phyloP scores from a whole-genome alignment of 1,140 invertebrate genomes.

The Arion vulgaris region DNA sequence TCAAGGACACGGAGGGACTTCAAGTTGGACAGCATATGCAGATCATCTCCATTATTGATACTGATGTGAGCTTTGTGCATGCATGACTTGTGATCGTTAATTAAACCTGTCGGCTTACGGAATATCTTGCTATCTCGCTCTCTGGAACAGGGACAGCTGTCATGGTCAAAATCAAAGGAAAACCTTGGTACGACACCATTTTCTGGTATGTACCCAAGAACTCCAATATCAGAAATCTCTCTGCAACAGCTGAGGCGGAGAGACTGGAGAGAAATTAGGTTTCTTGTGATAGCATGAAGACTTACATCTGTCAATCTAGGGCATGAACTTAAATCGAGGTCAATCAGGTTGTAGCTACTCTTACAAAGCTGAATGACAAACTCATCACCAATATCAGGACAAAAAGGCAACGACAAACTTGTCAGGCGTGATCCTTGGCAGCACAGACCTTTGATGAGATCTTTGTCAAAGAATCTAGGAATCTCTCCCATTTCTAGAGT shows the following conservation, averaged over 20 bases:
- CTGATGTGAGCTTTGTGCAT: slow-evolving; percentile 10
- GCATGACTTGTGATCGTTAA: slow-evolving; percentile 18
- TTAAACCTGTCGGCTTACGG: not conserved
- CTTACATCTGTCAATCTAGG: slow-evolving; percentile 12
- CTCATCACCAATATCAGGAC: slow-evolving; percentile 25
- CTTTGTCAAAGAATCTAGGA: slow-evolving; percentile 22
- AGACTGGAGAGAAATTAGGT: not conserved
- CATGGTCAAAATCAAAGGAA: slow-evolving; percentile 36
- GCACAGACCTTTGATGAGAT: slow-evolving; percentile 32
- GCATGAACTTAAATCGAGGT: slow-evolving; percentile 35
- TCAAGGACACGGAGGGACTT: slow-evolving; percentile 13
- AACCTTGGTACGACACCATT: not conserved
- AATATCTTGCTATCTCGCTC: slow-evolving; percentile 34
- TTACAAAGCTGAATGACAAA: slow-evolving; percentile 24
- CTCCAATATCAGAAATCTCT: slow-evolving; percentile 29
- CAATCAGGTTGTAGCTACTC: not conserved
- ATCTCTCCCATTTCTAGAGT: slow-evolving; percentile 30
- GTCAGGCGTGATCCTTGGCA: not conserved
- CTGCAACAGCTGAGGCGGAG: slow-evolving; percentile 19
- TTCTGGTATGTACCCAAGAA: slow-evolving; percentile 35
- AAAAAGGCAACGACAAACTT: slow-evolving; percentile 6
- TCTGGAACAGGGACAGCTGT: slow-evolving; percentile 21
- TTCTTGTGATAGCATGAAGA: slow-evolving; percentile 24
- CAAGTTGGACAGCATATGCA: slow-evolving; percentile 34
- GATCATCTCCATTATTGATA: not conserved